Percentiles rank a stretch among this genome's conserved stretches.
These are phyloP conservation scores for Lomographa bimaculata DNA, from an alignment of 2,888 invertebrate genomes.

Conservation along the genomic window DNA sequence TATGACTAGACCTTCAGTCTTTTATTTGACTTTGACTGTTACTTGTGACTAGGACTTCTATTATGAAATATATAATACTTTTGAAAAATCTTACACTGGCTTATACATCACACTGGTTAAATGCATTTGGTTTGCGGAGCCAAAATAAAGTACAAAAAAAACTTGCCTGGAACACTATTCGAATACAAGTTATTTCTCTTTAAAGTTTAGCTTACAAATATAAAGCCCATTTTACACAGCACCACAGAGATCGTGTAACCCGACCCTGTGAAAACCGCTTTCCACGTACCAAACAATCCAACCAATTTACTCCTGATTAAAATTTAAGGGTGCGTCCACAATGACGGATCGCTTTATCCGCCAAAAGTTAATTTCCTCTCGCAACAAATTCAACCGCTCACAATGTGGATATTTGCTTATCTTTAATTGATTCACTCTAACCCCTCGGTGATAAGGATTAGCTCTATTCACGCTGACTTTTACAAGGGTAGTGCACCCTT, in stretches of 20 bases:
- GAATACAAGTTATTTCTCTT: no score
- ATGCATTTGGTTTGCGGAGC: no score
- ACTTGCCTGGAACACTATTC: no score
- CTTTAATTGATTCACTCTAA: conserved; percentile 83
- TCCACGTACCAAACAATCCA: conserved; percentile 41
- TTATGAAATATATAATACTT: no score
- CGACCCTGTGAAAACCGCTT: conserved; percentile 12
- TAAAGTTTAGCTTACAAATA: no score
- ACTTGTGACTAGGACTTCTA: no score
- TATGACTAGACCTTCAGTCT: no score
- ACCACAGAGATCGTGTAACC: conserved; percentile 3
- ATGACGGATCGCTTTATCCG: conserved; percentile 73
- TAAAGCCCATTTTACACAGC: no score
- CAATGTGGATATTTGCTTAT: conserved; percentile 81
- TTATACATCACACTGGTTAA: no score
- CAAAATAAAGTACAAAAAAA: no score
- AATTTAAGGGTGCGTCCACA: conserved; percentile 57
- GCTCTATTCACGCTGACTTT: conserved; percentile 81
- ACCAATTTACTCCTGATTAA: conserved; percentile 55
- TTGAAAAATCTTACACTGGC: no score
- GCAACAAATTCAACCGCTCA: conserved; percentile 74
- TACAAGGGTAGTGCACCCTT: conserved; percentile 78
- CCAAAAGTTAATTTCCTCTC: conserved; percentile 79
- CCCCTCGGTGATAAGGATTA: conserved; percentile 80
- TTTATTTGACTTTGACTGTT: no score